phyloP scores from a whole-genome alignment of 2,888 invertebrate genomes.

The Polia nebulosa region DNA sequence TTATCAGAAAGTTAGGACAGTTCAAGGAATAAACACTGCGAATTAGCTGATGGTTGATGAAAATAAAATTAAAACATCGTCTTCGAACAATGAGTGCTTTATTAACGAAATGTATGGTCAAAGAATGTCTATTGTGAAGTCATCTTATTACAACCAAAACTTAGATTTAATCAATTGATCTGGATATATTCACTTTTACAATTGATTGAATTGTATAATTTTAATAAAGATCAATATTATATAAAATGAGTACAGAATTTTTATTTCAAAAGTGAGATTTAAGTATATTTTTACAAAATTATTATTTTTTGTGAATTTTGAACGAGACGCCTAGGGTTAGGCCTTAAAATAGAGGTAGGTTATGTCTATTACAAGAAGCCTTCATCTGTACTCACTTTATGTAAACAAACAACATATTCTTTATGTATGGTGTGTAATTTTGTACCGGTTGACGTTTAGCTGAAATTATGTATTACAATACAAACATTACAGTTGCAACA shows the following conservation, averaged over 20 bases:
- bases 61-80: constrained; percentile 39
- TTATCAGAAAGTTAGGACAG: not conserved
- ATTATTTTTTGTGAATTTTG: constrained; percentile 69
- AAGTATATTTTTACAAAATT: constrained; percentile 75
- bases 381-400: constrained; percentile 75
- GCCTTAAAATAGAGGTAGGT: constrained; percentile 77
- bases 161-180: constrained; percentile 69
- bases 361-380: constrained; percentile 65
- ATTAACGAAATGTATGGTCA: constrained; percentile 89
- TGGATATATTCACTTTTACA: constrained; percentile 63
- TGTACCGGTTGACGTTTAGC: constrained; percentile 62
- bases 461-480: constrained; percentile 64
- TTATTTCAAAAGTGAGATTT: constrained; percentile 65
- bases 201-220: constrained; percentile 59
- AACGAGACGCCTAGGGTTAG: constrained; percentile 73
- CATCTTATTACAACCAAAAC: constrained; percentile 84
- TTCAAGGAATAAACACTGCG: not conserved
- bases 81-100: constrained; percentile 90
- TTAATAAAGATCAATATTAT: constrained; percentile 44
- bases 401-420: constrained; percentile 50
- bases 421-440: constrained; percentile 54
- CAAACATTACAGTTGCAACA: constrained; percentile 66
- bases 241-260: constrained; percentile 81
- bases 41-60: not conserved
- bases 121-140: constrained; percentile 87